Conservation (phyloP, 2,888 invertebrate genomes). For the Hypomecis punctinalis region DNA sequence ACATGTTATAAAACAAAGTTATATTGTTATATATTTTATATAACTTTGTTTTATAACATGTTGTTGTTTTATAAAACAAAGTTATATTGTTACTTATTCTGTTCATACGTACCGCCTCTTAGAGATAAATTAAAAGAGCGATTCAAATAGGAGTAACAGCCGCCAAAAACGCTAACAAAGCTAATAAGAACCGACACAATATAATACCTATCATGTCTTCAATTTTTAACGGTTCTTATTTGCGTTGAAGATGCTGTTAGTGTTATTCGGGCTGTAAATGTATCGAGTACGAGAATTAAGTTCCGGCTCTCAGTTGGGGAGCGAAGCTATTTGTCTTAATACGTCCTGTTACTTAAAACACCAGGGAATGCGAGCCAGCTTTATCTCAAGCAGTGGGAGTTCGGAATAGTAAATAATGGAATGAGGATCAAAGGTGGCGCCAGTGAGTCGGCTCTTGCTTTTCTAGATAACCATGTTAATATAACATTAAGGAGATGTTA, state of each 20-base stretch:
- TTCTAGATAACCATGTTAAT: conserved; percentile 19
- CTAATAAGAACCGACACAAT: no score
- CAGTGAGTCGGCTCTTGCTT: conserved; percentile 18
- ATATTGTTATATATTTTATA: no score
- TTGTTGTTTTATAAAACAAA: no score
- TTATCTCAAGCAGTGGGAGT: conserved; percentile 26
- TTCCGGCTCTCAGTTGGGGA: conserved; percentile 20
- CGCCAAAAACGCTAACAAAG: no score
- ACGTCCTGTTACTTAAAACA: conserved; percentile 33
- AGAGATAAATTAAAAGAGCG: no score
- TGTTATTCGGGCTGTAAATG: neutral
- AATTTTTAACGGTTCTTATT: no score
- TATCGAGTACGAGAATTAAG: conserved; percentile 8
- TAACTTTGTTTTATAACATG: no score
- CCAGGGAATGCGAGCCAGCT: conserved; percentile 27
- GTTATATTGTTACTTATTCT: no score
- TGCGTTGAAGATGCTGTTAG: neutral
- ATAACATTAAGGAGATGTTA: conserved; percentile 1
- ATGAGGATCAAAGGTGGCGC: conserved; percentile 24
- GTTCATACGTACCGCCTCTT: no score
- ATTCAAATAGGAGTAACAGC: no score
- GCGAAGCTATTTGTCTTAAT: conserved; percentile 30
- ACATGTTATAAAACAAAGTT: no score
- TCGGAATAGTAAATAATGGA: conserved; percentile 29
- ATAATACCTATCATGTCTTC: no score